A percentile compares a stretch with the other conserved stretches of the same genome.
Conservation (phyloP, 1,140 invertebrate genomes). For the Brachionus koreanus region DNA sequence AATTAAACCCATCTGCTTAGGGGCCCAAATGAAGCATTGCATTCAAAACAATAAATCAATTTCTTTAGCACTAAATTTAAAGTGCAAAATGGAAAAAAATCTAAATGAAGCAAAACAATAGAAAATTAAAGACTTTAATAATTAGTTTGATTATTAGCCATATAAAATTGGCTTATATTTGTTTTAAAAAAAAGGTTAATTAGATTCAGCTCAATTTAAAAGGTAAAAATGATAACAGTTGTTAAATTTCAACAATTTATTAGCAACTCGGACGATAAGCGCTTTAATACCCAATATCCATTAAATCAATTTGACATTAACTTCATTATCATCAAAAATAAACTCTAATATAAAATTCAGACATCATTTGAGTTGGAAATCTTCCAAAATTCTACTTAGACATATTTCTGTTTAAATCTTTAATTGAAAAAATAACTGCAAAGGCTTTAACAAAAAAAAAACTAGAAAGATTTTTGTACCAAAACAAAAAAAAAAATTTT, state of each 20-base stretch:
- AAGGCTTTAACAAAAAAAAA: not conserved
- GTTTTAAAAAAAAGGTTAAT: not conserved
- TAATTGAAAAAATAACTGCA: constrained; percentile 1
- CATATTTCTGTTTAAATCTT: not conserved
- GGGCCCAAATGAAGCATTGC: not conserved
- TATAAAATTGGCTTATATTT: not conserved
- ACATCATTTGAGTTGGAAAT: not conserved
- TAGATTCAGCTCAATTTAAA: not conserved
- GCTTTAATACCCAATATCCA: not conserved
- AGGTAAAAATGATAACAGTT: constrained; percentile 33
- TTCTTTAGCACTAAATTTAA: not conserved
- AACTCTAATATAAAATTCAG: not conserved
- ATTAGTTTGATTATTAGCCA: constrained; percentile 22
- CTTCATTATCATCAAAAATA: not conserved
- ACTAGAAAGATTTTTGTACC: not conserved
- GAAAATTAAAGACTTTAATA: not conserved
- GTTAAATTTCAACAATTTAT: constrained; percentile 8
- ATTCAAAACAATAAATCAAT: not conserved
- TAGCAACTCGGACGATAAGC: not conserved
- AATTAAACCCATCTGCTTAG: not conserved
- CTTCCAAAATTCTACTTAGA: not conserved
- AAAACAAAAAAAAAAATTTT: constrained; percentile 1
- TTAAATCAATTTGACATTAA: not conserved
- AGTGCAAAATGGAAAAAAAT: not conserved
- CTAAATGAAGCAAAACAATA: constrained; percentile 8